Evolutionary conservation across 2,797 vertebrate genomes (phyloP).

Genomic region (Thaleichthys pacificus): DNA sequence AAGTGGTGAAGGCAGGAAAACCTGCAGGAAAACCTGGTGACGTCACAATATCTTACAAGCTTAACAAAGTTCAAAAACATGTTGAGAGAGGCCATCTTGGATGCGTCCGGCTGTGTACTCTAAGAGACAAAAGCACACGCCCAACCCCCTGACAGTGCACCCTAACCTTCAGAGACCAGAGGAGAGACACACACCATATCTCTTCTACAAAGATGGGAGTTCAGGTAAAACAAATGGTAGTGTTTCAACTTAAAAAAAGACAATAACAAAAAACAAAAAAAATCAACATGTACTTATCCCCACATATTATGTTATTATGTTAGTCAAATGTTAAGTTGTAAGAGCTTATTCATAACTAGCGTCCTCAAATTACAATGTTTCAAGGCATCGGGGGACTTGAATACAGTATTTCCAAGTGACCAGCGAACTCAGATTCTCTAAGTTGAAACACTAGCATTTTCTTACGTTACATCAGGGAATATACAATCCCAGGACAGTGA

Average conservation of each 20-base stretch:
- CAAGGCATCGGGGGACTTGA: background rate
- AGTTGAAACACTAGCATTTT: background rate
- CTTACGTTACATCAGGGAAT: background rate
- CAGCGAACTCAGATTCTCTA: background rate
- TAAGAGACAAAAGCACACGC: constrained; percentile 93
- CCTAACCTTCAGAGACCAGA: background rate
- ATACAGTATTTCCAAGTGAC: background rate
- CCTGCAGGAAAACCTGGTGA: constrained; percentile 71
- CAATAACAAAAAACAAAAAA: too few species aligned
- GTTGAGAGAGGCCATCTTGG: constrained; percentile 72
- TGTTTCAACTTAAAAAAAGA: background rate
- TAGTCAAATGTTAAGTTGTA: background rate
- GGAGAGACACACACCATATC: background rate
- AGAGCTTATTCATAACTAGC: background rate
- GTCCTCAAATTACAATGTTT: background rate
- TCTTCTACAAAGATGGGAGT: background rate
- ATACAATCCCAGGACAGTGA: constrained; percentile 22
- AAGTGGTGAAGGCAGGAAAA: constrained; percentile 86
- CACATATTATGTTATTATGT: too few species aligned
- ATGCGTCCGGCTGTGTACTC: constrained; percentile 86
- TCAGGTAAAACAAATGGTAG: background rate
- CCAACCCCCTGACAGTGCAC: constrained; percentile 76
- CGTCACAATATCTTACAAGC: constrained; percentile 96
- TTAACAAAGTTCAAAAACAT: constrained; percentile 81
- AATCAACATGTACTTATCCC: too few species aligned